These are phyloP conservation scores for Campoletis raptor DNA, from an alignment of 2,888 invertebrate species.

Conservation along the genomic window DNA sequence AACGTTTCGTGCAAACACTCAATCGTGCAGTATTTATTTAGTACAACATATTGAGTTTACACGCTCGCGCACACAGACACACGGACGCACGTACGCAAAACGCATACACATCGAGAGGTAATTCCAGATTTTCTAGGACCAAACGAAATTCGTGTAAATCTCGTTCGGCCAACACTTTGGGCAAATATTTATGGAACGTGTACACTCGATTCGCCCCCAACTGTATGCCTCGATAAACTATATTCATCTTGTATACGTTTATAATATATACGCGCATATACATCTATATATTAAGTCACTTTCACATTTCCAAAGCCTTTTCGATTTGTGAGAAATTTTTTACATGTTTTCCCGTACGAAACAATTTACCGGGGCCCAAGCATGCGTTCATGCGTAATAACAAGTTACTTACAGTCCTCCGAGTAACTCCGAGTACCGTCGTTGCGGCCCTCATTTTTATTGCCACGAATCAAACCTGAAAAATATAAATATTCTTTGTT, in stretches of 20 bases:
- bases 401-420: too few relatives aligned
- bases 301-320: too few relatives aligned
- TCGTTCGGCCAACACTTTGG: slow-evolving; percentile 75
- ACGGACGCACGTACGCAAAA: background rate
- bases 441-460: too few relatives aligned
- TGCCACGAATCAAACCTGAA: too few relatives aligned
- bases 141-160: slow-evolving; percentile 66
- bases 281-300: background rate
- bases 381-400: too few relatives aligned
- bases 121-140: slow-evolving; percentile 33
- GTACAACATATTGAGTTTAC: slow-evolving; percentile 41
- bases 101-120: background rate
- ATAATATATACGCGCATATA: slow-evolving; percentile 13
- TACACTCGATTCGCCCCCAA: slow-evolving; percentile 72
- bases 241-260: slow-evolving; percentile 22
- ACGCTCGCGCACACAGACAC: background rate
- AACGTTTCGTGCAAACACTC: slow-evolving; percentile 70
- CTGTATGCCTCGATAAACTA: slow-evolving; percentile 36
- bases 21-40: slow-evolving; percentile 61
- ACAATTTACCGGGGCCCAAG: too few relatives aligned
- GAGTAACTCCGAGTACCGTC: too few relatives aligned
- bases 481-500: too few relatives aligned
- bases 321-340: too few relatives aligned
- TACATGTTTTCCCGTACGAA: too few relatives aligned
- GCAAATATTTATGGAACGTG: slow-evolving; percentile 83